These are phyloP conservation scores for Hephaestus fuliginosus DNA, from an alignment of 2,797 vertebrate genomes.

Conservation along the genomic window DNA sequence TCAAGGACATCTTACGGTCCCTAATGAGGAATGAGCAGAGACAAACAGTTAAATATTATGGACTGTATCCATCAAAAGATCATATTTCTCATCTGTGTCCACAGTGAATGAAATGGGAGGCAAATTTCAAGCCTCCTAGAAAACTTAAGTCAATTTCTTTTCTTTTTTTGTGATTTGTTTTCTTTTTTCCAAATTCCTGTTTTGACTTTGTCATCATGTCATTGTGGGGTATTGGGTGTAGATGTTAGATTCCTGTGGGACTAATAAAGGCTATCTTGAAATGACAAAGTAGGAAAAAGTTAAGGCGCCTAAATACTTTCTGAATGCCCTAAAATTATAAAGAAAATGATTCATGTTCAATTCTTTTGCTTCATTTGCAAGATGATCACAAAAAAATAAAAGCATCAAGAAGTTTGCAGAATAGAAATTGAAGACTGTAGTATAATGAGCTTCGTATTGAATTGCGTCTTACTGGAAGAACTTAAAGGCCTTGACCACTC, in stretches of 20 bases:
- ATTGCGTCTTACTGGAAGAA: constrained; percentile 96
- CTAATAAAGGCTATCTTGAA: no score
- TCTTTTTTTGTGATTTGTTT: no score
- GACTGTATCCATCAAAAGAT: background rate
- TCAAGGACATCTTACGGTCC: constrained; percentile 98
- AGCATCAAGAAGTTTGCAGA: background rate
- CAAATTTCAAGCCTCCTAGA: no score
- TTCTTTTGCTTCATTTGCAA: background rate
- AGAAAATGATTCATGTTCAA: background rate
- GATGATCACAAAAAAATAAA: background rate
- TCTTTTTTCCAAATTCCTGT: no score
- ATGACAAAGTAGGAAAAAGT: no score
- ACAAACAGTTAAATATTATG: background rate
- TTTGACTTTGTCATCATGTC: no score
- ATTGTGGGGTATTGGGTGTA: no score
- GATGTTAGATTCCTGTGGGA: no score
- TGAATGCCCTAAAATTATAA: background rate
- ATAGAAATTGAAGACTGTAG: background rate
- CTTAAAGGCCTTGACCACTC: constrained; percentile 98
- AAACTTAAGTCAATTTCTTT: no score
- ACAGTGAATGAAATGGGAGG: background rate
- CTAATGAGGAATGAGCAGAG: constrained; percentile 72
- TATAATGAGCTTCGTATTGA: background rate
- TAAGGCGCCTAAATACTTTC: no score
- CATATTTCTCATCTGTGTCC: background rate